phyloP scores from a whole-genome alignment of 2,888 invertebrate species.

The Andrena haemorrhoa region DNA sequence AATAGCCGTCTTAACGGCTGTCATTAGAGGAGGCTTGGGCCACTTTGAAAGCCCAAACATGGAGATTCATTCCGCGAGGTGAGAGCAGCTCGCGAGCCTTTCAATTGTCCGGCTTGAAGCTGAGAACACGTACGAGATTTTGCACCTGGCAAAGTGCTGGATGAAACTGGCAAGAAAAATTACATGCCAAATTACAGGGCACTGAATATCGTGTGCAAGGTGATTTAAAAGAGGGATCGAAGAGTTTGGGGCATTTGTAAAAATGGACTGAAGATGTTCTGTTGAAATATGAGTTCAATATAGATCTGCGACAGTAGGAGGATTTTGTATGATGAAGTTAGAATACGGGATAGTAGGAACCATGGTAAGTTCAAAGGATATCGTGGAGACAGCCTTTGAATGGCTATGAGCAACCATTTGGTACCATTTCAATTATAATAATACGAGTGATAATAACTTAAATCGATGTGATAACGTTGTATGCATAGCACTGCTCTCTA shows the following conservation, averaged over 20 bases:
- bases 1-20: slow-evolving; percentile 51
- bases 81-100: slow-evolving; percentile 26
- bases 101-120: background rate
- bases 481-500: no score
- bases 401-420: background rate
- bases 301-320: no score
- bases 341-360: background rate
- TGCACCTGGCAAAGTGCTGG: background rate
- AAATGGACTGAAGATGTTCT: background rate
- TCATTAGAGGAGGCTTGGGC: slow-evolving; percentile 52
- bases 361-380: background rate
- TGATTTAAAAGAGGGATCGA: no score
- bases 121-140: background rate
- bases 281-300: background rate
- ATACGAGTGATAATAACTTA: background rate
- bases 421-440: background rate
- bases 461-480: background rate
- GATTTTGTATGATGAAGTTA: no score
- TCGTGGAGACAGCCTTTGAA: background rate
- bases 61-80: slow-evolving; percentile 45
- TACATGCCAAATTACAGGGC: no score
- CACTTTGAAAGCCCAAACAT: slow-evolving; percentile 36
- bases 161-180: background rate
- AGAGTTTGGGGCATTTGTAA: background rate
- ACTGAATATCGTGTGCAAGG: background rate